Evolutionary conservation across 2,888 invertebrate species (phyloP).

Genomic region (Cyaniris semiargus): DNA sequence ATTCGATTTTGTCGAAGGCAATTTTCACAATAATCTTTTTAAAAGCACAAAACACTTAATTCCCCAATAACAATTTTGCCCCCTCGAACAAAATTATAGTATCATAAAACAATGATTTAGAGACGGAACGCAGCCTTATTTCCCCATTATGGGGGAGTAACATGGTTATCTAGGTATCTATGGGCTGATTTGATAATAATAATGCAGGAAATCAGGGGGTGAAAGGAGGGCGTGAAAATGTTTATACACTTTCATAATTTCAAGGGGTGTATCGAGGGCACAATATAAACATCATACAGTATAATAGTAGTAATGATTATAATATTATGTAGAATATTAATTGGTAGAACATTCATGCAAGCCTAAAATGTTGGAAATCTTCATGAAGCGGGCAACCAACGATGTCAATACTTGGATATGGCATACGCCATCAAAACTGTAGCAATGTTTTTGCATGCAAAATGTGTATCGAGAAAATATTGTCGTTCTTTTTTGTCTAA

Average conservation of each 20-base stretch:
- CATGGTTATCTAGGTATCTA: constrained; percentile 71
- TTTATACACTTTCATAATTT: constrained; percentile 80
- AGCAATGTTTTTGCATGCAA: no score
- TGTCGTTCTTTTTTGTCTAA: no score
- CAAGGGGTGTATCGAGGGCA: constrained; percentile 67
- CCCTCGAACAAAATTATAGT: constrained; percentile 59
- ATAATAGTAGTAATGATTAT: no score
- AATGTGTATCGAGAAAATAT: no score
- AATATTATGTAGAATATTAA: no score
- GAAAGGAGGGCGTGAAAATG: constrained; percentile 72
- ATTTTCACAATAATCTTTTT: background rate
- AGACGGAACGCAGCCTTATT: constrained; percentile 64
- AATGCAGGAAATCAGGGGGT: constrained; percentile 71
- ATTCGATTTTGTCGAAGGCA: background rate
- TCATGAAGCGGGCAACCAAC: no score
- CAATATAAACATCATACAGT: background rate
- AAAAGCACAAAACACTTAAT: constrained; percentile 30
- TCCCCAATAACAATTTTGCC: constrained; percentile 39
- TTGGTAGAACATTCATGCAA: no score
- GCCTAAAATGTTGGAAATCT: no score
- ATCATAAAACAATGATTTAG: constrained; percentile 76
- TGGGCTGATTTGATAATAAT: constrained; percentile 80
- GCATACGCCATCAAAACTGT: no score
- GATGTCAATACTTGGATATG: no score
- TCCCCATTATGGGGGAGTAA: constrained; percentile 66